Evolutionary conservation across 2,113 vertebrate species (phyloP), one percentile per base, ranked within the genome.

Genomic region (Zosterops lateralis): DNA sequence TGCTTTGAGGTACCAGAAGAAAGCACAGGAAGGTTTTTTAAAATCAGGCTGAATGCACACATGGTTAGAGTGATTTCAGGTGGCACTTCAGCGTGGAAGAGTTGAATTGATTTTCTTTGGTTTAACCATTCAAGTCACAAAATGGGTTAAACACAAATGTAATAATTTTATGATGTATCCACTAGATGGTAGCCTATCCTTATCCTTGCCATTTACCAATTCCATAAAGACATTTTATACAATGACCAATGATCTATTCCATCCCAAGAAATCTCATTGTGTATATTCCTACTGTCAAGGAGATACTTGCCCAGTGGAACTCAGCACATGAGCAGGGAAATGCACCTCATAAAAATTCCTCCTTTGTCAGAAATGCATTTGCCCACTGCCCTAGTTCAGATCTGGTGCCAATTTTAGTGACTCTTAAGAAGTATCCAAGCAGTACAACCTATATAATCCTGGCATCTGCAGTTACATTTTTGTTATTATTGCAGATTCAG

Each of bases 151-250:
- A 84, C 86, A 73, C 36, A 13, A 68, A 64, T 14, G 28, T 66
- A 94, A 89, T 93, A 75, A 89, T 90, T 87, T 94, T 97, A 82
- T 26, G 3, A 29, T 45, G 40, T 34, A 93, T 96, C 82, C 98
- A 94, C 97, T 91, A 98, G 98, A 93, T 98, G 98, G 97, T 97
- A 97, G 87, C 96, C 96, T 97, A 88, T 81, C 73, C 92, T 95
- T 87, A 91, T 85, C 81, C 73, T 96, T 97, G 75, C 87, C 42
- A 4, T 80, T 92, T 90, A 57, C 78, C 56, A 92, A 38, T 72
- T 90, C 17, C 62, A 74, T 64, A 66, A 72, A 77, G 47, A 72
- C 38, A 45, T 75, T 85, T 91, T 78, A 24, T 53, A 38, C 4
- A 11, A 72, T 76, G 67, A 68, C 74, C 60, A 68, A 8, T 8